Evolutionary conservation across 1,140 invertebrate genomes (phyloP), one percentile per base, ranked within the genome.

Genomic region (Phocides pigmalion): DNA sequence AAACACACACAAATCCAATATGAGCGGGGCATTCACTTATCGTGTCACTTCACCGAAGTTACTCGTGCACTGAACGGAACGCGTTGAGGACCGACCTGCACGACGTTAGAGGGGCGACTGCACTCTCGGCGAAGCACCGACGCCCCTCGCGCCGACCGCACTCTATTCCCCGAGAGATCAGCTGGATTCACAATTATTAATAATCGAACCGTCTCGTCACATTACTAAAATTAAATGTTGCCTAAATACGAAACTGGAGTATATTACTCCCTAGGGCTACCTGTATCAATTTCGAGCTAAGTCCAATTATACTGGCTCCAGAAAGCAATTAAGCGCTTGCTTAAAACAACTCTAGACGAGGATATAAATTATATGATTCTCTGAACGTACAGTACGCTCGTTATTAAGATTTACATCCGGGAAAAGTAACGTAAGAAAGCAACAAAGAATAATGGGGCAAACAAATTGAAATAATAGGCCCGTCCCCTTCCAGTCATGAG

Each of bases 61-160:
- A 49, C 20, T 28, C 12, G 16, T 37, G 32, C 35, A 72, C 39
- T 35, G 42, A 50, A 37, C 32, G 15, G 39, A 22, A 37, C 35
- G 44, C 42, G 54, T n/a, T 16, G 12, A 25, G 20, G 35, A 39
- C 73, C 62, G 42, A 28, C 58, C 28, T 41, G 41, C 28, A 15
- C 46, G 70, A 70, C 81, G 79, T 69, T 63, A 61, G 68, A 56
- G 44, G 67, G 63, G 76, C 78, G 69, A 82, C 80, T 82, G 78
- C 76, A 80, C 75, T 75, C 16, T 35, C 46, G 35, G 25, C 16
- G 11, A 20, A 22, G 42, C 17, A 51, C 56, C n/a, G n/a, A n/a
- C n/a, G 53, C 68, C 49, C 73, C 62, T 61, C 69, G 42, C 75
- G 46, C 68, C 49, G 47, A 44, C 62, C 64, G 39, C 68, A 50